phyloP scores from a whole-genome alignment of 2,888 invertebrate genomes.

The Caprella mutica region DNA sequence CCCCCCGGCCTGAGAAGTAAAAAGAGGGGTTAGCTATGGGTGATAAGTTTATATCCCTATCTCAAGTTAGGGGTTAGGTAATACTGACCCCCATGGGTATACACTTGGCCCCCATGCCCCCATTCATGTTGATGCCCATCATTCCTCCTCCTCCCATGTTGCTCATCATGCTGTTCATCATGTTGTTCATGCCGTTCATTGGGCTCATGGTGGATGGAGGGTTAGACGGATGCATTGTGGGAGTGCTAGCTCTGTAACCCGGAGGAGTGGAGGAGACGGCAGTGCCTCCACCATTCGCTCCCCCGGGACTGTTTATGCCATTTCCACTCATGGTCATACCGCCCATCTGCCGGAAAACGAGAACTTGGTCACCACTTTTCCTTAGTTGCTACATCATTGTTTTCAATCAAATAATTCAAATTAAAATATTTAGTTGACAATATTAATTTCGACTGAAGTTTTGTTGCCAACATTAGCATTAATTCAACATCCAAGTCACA shows the following conservation, averaged over 20 bases:
- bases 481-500: too few relatives aligned
- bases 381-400: too few relatives aligned
- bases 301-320: constrained; percentile 46
- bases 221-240: constrained; percentile 40
- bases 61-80: not conserved
- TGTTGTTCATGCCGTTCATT: constrained; percentile 55
- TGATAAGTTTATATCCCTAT: not conserved
- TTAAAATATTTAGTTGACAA: too few relatives aligned
- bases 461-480: too few relatives aligned
- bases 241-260: constrained; percentile 41
- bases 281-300: not conserved
- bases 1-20: not conserved
- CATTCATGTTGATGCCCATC: constrained; percentile 32
- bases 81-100: constrained; percentile 36
- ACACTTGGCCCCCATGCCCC: constrained; percentile 36
- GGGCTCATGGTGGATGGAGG: constrained; percentile 44
- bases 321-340: constrained; percentile 47
- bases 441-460: too few relatives aligned
- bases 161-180: constrained; percentile 51
- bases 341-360: constrained; percentile 47
- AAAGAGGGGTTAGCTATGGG: not conserved
- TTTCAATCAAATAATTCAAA: too few relatives aligned
- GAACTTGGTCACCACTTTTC: too few relatives aligned
- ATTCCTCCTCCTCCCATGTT: constrained; percentile 38
- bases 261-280: constrained; percentile 27